Evolutionary conservation across 2,888 invertebrate genomes (phyloP), one percentile per base, ranked within the genome.

Genomic region (Altica lythri): DNA sequence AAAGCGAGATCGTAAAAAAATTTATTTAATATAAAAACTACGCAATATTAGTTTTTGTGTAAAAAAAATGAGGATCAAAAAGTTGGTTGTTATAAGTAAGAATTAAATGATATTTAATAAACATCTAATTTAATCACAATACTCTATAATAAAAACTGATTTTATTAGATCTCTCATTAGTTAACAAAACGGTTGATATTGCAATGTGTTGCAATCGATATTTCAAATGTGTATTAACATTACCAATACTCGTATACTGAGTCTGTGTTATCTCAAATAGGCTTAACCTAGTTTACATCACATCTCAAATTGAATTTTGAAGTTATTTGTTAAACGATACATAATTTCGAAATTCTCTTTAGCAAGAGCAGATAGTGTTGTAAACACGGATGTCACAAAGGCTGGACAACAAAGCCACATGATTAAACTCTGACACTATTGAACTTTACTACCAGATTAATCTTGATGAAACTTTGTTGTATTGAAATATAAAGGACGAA

Each of bases 371-470:
- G 13, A 49, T 48, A 48, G 48, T 32, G 40, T 49, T 49, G 40
- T 49, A 40, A 40, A 30, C 30, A 49, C 9, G 29, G 8, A 30
- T 32, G 16, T n/a, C 17, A 49, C 49, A 49, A 49, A 49, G 32
- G 18, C 19, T 32, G 16, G 22, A 32, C 18, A 30, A 49, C 49
- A 49, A 49, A 49, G 49, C 37, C 35, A 40, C 30, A 32, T 49
- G 49, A 49, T 49, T 49, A 40, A 48, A 49, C 32, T 30, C 49
- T 29, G 18, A 32, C 22, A 32, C 32, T 40, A 49, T 49, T 49
- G 40, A 49, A 49, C 32, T 49, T 49, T 49, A 40, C 8, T 14
- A 12, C 40, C 32, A 49, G 22, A 49, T 40, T 49, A 40, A 49
- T 49, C 18, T 49, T 32, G 32, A 42, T 40, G 32, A 22, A 48